phyloP scores from a whole-genome alignment of 2,888 invertebrate species.

The Metopia argyrocephala region DNA sequence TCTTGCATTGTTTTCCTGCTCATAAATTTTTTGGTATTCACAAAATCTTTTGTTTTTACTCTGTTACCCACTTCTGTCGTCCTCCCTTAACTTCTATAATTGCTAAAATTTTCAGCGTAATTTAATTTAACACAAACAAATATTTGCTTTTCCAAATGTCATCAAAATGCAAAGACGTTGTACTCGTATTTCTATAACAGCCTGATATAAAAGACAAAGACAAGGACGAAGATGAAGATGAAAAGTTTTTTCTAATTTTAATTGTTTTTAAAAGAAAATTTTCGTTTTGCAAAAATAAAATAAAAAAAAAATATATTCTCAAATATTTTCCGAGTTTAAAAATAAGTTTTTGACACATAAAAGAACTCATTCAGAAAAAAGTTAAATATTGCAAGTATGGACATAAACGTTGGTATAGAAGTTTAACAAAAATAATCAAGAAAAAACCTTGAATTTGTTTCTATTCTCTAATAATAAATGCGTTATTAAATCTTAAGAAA shows the following conservation, averaged over 20 bases:
- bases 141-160: slow-evolving; percentile 14
- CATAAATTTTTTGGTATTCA: not conserved
- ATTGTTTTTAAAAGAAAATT: slow-evolving; percentile 34
- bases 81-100: not conserved
- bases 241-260: slow-evolving; percentile 40
- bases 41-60: slow-evolving; percentile 10
- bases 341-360: not conserved
- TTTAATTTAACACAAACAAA: slow-evolving; percentile 38
- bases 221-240: not conserved
- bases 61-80: not conserved
- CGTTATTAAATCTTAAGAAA: slow-evolving; percentile 30
- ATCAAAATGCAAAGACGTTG: not conserved
- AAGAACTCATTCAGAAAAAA: not conserved
- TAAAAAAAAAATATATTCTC: no score
- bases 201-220: not conserved
- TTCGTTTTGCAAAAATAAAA: no score
- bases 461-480: slow-evolving; percentile 1
- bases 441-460: slow-evolving; percentile 35
- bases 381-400: no score
- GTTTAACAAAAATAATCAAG: not conserved
- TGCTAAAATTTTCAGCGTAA: slow-evolving; percentile 43
- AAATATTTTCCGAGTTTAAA: not conserved
- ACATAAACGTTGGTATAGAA: not conserved
- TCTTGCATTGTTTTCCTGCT: not conserved
- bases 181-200: not conserved